Evolutionary conservation across 1,140 invertebrate genomes (phyloP), one percentile per base, ranked within the genome.

Genomic region (Arctopsyche grandis): DNA sequence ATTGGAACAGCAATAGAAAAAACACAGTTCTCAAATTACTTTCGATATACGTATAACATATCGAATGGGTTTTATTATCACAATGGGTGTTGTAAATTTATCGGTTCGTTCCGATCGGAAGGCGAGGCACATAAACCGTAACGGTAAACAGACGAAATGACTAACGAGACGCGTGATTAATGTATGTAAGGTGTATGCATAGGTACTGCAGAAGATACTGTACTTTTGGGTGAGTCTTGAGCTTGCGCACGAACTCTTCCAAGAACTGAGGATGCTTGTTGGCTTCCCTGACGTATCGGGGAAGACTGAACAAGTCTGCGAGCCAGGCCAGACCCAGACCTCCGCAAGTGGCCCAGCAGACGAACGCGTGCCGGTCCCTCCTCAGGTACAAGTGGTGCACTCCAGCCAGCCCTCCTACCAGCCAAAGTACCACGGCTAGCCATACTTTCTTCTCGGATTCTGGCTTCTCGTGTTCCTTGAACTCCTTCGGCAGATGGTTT

Each of bases 361-460:
- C 88, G 84, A 98, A 95, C 0, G 94, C 97, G 84, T 99, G 97
- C n/a, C 92, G 90, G 85, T 98, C 96, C 75, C 97, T 88, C 60
- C 92, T 91, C 58, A 99, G 88, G 85, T 99, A 99, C 83, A 98
- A 91, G 85, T 98, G 96, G 88, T 99, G 97, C 0, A 96, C 86
- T 0, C 97, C 97, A 81, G 96, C 93, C 82, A 95, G 88, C 9
- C 97, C 97, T 44, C 95, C 95, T 80, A 96, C 89, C 0, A 97
- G 83, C 97, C 97, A 98, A 16, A 95, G 87, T 16, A 98, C 56
- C 85, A 97, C 97, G 0, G 96, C 91, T 80, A 91, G 79, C 29
- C 91, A 83, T n/a, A 94, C 84, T 78, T 93, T 95, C 85, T 96
- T 95, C 76, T 90, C 48, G 0, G 44, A 43, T 7, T 9, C 1